Conservation (phyloP, 1,140 invertebrate species). For the Vollenhovia emeryi region DNA sequence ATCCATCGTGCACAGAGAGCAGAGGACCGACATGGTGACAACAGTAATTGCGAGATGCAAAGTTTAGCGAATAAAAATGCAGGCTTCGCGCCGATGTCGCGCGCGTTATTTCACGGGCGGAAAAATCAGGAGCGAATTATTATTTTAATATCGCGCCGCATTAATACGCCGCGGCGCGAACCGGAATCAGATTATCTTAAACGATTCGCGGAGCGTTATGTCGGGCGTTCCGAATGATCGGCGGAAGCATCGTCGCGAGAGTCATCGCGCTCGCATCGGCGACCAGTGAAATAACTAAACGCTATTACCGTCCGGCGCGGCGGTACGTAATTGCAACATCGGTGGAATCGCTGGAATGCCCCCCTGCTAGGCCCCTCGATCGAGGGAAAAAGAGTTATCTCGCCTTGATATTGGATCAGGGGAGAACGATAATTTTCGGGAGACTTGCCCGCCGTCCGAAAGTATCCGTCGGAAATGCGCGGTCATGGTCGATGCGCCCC, state of each 20-base stretch:
- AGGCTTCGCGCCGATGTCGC: background rate
- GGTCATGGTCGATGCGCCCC: constrained; percentile 10
- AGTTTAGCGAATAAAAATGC: background rate
- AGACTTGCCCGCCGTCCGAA: constrained; percentile 30
- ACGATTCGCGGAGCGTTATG: constrained; percentile 5
- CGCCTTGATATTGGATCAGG: constrained; percentile 67
- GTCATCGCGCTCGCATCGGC: constrained; percentile 9
- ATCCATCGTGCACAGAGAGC: background rate
- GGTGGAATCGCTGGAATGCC: constrained; percentile 53
- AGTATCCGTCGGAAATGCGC: constrained; percentile 58
- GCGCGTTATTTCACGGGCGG: background rate
- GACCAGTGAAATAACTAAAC: constrained; percentile 56
- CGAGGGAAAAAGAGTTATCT: constrained; percentile 68
- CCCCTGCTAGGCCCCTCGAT: constrained; percentile 33
- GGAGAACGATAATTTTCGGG: constrained; percentile 65
- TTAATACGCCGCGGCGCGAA: constrained; percentile 11
- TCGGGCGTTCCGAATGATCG: constrained; percentile 21
- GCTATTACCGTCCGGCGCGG: constrained; percentile 39
- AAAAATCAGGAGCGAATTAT: constrained; percentile 38
- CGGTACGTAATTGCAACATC: constrained; percentile 63
- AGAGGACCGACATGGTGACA: background rate
- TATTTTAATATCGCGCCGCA: constrained; percentile 32
- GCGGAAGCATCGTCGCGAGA: constrained; percentile 21
- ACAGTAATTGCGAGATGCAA: constrained; percentile 29
- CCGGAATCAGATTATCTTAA: constrained; percentile 32